Evolutionary conservation across 2,797 vertebrate genomes (phyloP).

Genomic region (Sarcoramphus papa): DNA sequence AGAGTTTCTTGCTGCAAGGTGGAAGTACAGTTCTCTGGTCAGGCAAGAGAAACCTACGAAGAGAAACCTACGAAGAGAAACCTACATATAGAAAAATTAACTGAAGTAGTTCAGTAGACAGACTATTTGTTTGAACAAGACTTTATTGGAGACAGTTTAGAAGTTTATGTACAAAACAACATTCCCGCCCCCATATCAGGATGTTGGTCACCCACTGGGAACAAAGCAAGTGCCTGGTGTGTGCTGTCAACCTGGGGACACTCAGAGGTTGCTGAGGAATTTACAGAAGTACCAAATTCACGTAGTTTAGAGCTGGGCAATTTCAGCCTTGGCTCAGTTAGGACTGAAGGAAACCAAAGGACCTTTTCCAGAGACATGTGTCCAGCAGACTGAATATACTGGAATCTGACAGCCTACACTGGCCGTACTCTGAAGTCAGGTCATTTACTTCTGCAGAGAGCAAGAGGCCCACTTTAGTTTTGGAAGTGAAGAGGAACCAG

Average conservation of each 20-base stretch:
- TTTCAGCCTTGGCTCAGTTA: background rate
- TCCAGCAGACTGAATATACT: background rate
- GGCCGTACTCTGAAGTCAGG: background rate
- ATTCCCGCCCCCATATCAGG: background rate
- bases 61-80: background rate
- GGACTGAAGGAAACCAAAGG: background rate
- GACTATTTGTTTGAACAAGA: background rate
- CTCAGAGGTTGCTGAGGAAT: background rate
- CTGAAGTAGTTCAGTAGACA: background rate
- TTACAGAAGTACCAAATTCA: background rate
- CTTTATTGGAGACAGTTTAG: constrained; percentile 50
- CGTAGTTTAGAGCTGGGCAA: background rate
- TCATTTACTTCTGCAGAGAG: background rate
- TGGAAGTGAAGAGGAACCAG: background rate
- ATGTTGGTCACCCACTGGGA: background rate
- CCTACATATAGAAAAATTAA: background rate
- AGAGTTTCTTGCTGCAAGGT: background rate
- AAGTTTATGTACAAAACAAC: constrained; percentile 52
- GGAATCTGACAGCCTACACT: background rate
- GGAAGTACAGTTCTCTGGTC: background rate
- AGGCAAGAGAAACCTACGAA: background rate
- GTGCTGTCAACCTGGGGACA: background rate
- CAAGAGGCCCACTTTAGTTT: background rate
- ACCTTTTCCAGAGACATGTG: background rate
- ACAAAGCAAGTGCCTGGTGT: background rate